A percentile compares a stretch with the other conserved stretches of the same genome.
These are phyloP conservation scores for Riparia riparia DNA, from an alignment of 2,113 vertebrate species.

Conservation along the genomic window DNA sequence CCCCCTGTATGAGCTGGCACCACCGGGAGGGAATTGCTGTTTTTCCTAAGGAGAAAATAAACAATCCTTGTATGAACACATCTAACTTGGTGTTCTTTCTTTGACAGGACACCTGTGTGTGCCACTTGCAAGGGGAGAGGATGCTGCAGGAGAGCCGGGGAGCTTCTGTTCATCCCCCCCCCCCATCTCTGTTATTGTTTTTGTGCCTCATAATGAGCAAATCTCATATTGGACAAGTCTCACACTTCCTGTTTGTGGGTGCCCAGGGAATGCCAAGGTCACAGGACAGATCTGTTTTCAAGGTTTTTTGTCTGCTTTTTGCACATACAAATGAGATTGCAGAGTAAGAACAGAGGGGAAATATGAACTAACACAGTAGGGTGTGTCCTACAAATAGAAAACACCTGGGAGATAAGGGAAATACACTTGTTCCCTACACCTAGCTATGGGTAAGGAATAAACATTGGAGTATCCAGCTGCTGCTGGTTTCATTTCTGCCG, in stretches of 20 bases:
- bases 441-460: not conserved
- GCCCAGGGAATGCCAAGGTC: not conserved
- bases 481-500: not conserved
- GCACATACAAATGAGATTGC: not conserved
- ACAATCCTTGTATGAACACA: not conserved
- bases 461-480: not conserved
- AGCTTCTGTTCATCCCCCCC: fast-evolving
- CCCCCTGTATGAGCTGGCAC: not conserved
- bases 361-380: not conserved
- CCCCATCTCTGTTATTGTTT: not conserved
- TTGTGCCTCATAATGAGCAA: not conserved
- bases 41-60: not conserved
- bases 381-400: not conserved
- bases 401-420: not conserved
- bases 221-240: not conserved
- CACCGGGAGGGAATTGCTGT: not conserved
- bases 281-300: not conserved
- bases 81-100: not conserved
- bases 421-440: not conserved
- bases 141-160: fast-evolving
- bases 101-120: not conserved
- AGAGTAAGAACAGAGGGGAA: fast-evolving
- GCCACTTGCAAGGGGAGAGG: not conserved
- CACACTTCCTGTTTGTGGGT: not conserved
- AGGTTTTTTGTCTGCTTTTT: not conserved